Base-by-base conservation (phyloP, 1,140 invertebrate genomes). In the Lasioglossum baleicum region DNA sequence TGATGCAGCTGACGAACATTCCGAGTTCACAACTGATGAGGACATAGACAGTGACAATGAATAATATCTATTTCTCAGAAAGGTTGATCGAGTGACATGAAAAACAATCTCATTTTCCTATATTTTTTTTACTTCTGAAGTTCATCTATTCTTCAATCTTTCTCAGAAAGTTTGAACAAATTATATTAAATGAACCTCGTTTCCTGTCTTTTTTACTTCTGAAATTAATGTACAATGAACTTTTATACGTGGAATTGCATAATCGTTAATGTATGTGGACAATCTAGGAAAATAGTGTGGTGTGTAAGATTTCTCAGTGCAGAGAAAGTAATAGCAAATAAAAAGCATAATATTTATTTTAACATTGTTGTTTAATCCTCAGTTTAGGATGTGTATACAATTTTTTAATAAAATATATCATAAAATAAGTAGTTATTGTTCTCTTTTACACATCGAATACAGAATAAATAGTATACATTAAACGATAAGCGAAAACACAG, bases 11-110 rank as follows among this genome's bases (percentile, higher is more conserved):
- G 94, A 94, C 81, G 94, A 95, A 90, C 94, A 95, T 92, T 96
- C 95, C 84, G 95, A 96, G 87, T 96, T 95, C 89, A 95, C 95
- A n/a, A 96, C 95, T 58, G 95, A 96, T 85, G 95, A 96, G 88
- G 95, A 96, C 89, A 93, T 95, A 4, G 35, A 35, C 81, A 95
- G 95, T 88, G 94, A 95, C 77, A 93, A 94, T 87, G 93, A 94
- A 87, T 92, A 89, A 92, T 81, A 84, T 84, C 76, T 84, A 44
- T 87, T 84, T 81, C 42, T 84, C 68, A 13, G 20, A 42, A 60
- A 53, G 65, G 69, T 76, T 67, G 63, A 60, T 75, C 65, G 42
- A 82, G 81, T 78, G 75, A 87, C 84, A 82, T 82, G 72, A 22
- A 74, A 74, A 68, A 76, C 67, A 61, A 80, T 76, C 68, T 77